These are phyloP conservation scores for Pygoscelis adeliae DNA, from an alignment of 2,113 vertebrate species.

Conservation along the genomic window DNA sequence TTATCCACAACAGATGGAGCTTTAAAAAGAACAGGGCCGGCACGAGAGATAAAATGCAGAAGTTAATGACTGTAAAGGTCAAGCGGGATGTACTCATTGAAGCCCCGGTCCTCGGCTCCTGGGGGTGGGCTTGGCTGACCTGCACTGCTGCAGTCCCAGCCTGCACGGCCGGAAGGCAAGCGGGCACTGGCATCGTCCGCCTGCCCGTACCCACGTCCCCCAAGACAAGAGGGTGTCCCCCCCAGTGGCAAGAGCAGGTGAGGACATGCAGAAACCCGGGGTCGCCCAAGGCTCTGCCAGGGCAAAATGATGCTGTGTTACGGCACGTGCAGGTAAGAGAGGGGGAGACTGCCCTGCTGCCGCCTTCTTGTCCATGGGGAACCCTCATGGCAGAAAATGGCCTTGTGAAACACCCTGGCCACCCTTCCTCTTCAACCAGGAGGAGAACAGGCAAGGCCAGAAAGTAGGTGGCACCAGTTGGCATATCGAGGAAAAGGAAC, in stretches of 20 bases:
- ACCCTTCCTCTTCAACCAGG: rapidly evolving
- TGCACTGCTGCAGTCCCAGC: neutral
- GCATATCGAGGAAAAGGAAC: neutral
- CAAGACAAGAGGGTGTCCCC: neutral
- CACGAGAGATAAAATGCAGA: neutral
- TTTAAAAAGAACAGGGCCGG: neutral
- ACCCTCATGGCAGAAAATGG: neutral
- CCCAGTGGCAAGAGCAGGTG: neutral
- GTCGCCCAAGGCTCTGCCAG: neutral
- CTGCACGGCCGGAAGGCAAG: neutral
- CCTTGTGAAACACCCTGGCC: neutral
- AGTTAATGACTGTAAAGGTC: neutral
- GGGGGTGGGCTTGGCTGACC: neutral
- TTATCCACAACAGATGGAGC: neutral
- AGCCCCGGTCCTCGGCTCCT: rapidly evolving
- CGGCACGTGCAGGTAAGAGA: neutral
- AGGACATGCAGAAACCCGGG: neutral
- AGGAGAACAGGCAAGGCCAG: neutral
- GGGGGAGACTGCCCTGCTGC: neutral
- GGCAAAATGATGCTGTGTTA: neutral
- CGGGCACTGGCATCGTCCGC: neutral
- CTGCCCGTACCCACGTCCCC: neutral
- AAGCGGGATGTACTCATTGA: rapidly evolving
- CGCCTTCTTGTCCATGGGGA: neutral
- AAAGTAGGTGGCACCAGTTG: neutral